Evolutionary conservation across 2,888 invertebrate species (phyloP), one percentile per base, ranked within the genome.

Genomic region (Chrysotoxum bicinctum): DNA sequence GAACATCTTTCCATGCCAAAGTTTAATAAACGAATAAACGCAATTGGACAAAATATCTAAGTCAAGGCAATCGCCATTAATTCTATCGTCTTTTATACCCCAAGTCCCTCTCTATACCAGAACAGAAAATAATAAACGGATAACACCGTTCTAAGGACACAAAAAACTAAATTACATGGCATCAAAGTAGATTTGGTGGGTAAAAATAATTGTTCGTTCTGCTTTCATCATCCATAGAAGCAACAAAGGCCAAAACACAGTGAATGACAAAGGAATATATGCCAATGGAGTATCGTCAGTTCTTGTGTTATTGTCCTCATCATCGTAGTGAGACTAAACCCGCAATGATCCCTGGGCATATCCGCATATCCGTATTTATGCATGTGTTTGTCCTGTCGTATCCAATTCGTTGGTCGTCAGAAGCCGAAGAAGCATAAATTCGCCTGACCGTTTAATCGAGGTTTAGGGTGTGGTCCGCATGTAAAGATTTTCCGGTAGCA

Each of bases 101-200:
- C 19, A 19, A 52, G 16, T 14, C 52, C 37, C 48, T 69, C 1
- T 52, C 43, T 45, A 69, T 30, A 16, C 45, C 19, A 83, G 37
- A 12, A 21, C 50, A 43, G 35, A 69, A 74, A 68, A 70, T 43
- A 26, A 62, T 62, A 43, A 62, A 62, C 30, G 30, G 43, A 62
- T 62, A 62, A 62, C 62, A 62, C 62, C 43, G 43, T 62, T 43
- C 16, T 79, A 74, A 74, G 62, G 50, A 83, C 79, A 83, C 70
- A 74, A 75, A 79, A 74, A 35, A 83, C 69, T 64, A 83, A 83
- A 83, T 83, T 83, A 74, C 83, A 83, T 83, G 74, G 79, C 79
- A 83, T 83, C 79, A 83, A 78, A 79, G 79, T 70, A 79, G 83
- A 83, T 83, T 79, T 83, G 74, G 62, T 78, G 79, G 64, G 70